Percentiles rank a stretch among this genome's conserved stretches.
These are phyloP conservation scores for Tetrax tetrax DNA, from an alignment of 2,113 vertebrate species.

Conservation along the genomic window DNA sequence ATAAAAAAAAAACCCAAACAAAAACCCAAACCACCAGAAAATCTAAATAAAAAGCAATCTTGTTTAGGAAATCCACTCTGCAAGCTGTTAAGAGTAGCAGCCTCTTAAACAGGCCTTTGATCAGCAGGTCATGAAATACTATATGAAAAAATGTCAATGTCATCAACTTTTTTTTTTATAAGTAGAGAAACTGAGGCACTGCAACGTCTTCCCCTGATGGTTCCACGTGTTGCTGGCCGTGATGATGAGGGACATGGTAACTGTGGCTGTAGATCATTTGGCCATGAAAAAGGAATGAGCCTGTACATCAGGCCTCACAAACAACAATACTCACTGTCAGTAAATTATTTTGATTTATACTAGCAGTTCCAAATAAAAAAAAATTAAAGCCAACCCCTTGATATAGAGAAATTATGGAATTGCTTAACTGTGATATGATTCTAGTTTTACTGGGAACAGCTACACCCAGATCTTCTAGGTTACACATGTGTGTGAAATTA, in stretches of 20 bases:
- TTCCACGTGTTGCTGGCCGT: neutral
- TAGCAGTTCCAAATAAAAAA: neutral
- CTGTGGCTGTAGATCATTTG: neutral
- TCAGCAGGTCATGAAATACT: neutral
- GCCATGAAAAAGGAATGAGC: neutral
- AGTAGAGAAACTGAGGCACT: neutral
- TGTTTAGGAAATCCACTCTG: neutral
- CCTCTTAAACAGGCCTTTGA: neutral
- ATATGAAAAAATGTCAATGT: neutral
- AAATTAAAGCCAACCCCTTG: neutral
- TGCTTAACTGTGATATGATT: neutral
- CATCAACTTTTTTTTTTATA: neutral
- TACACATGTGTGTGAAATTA: neutral
- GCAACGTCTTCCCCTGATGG: neutral
- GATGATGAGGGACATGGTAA: neutral
- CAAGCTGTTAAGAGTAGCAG: neutral
- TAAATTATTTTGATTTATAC: neutral
- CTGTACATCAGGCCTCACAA: neutral
- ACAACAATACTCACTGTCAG: accelerated
- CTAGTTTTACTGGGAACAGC: neutral
- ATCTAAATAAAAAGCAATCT: neutral
- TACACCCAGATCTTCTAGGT: neutral
- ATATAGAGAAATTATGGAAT: neutral
- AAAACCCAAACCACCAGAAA: neutral
- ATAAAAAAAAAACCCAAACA: neutral